Base-by-base conservation (phyloP, 2,113 vertebrate genomes). In the Bubo blakistoni region DNA sequence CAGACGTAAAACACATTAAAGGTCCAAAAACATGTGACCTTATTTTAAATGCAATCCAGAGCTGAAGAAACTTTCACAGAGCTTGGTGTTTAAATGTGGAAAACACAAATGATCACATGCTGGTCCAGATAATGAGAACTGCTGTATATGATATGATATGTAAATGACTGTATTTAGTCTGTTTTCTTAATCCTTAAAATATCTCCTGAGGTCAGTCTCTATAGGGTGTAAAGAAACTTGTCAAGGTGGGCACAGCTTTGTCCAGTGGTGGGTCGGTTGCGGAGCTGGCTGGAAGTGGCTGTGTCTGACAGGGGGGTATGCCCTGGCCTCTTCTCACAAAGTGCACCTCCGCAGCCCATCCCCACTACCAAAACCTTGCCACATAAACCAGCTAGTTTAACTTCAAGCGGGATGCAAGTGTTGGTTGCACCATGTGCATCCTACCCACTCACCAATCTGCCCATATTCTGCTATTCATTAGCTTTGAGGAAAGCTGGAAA, bases 271-370 rank as follows among this genome's bases (percentile, higher is more conserved):
- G 11, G 44, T 69, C 18, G 1, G 1, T 16, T 70, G 29, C 12
- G 47, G 47, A 77, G 25, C 16, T 47, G 47, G 11, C 24, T 90
- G 58, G n/a, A 32, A 63, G 26, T 1, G 6, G 13, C 21, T 17
- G 16, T 51, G 25, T 25, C 16, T 54, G 34, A 4, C 38, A 46
- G 11, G n/a, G 30, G 27, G 16, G 2, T 55, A 70, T 17, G 7
- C 47, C n/a, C 29, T n/a, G 24, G 24, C 24, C 10, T 66, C 13
- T 62, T 70, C 71, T 62, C 29, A 46, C 8, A 26, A 22, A 36
- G n/a, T 7, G 6, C 22, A 44, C 27, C 32, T 13, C 11, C 0
- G 0, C 14, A 24, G 47, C 6, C 34, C 24, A n/a, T 40, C 11
- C 20, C n/a, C 29, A 55, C 9, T 70, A 26, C 29, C 55, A 83